These are phyloP conservation scores for Malacosoma neustria DNA, from an alignment of 2,888 invertebrate genomes.

Conservation along the genomic window DNA sequence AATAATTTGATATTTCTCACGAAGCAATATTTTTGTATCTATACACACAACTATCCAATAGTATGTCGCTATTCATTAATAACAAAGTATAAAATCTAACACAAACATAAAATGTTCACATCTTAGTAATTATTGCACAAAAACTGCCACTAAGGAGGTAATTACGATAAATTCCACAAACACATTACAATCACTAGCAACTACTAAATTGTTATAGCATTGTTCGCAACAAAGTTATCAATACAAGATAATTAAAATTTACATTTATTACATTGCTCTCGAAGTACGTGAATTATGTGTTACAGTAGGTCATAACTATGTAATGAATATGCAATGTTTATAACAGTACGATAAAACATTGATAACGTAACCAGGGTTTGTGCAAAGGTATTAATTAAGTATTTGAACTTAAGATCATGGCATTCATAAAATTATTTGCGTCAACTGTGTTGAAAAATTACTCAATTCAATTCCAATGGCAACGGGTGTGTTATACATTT, in stretches of 20 bases:
- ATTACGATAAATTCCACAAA: slow-evolving; percentile 67
- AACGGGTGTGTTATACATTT: too few relatives aligned
- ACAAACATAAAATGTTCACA: slow-evolving; percentile 34
- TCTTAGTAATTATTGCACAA: slow-evolving; percentile 45
- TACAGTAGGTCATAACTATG: neutral
- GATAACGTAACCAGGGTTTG: slow-evolving; percentile 16
- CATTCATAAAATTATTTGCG: too few relatives aligned
- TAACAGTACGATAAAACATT: slow-evolving; percentile 1
- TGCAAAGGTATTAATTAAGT: slow-evolving; percentile 28
- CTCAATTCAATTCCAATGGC: too few relatives aligned
- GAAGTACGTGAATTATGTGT: neutral
- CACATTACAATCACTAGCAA: slow-evolving; percentile 34
- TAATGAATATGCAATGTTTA: slow-evolving; percentile 8
- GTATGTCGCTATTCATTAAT: slow-evolving; percentile 41
- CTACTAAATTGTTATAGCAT: slow-evolving; percentile 30
- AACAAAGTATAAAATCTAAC: slow-evolving; percentile 43
- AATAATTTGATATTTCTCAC: too few relatives aligned
- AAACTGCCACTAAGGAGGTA: slow-evolving; percentile 59
- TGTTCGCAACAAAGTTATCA: slow-evolving; percentile 39
- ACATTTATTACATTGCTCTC: slow-evolving; percentile 11
- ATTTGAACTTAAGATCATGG: slow-evolving; percentile 41
- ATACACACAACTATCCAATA: too few relatives aligned
- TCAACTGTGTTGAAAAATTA: too few relatives aligned
- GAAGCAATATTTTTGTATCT: too few relatives aligned
- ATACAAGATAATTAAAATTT: slow-evolving; percentile 16